Evolutionary conservation across 1,140 invertebrate species (phyloP), one percentile per base, ranked within the genome.

Genomic region (Helicoverpa armigera): DNA sequence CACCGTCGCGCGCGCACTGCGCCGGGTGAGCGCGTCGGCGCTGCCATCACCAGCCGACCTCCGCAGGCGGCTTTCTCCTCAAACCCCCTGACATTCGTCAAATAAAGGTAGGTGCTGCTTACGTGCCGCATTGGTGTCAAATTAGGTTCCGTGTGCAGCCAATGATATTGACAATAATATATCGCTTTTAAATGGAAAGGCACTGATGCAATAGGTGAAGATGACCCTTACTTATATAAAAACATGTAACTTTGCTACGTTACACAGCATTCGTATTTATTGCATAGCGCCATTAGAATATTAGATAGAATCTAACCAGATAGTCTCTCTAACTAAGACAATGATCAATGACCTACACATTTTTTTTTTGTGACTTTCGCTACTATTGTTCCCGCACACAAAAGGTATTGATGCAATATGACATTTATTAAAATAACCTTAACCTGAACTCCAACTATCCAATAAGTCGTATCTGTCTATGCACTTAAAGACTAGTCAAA

Each of bases 1-100:
- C 93, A 94, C 92, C 87, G 89, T 72, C 91, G 90, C 88, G 85
- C 82, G 87, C 89, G 85, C 87, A 94, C 93, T 94, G 91, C 85
- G 88, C 79, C 60, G 31, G 31, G 67, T 60, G 60, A 53, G 74
- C 70, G 31, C 81, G 78, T 53, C 88, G 85, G 86, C 35, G 88
- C 87, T 84, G 87, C 87, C 82, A 83, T 84, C 82, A 84, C 86
- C 85, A 79, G 80, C 79, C 86, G 87, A 89, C 89, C 88, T 91
- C 91, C 89, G 86, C 88, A 67, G 85, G 84, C 85, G 85, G 91
- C 93, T 94, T 94, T 94, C 93, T 92, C 92, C 90, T 86, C 73
- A 81, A 79, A 81, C 79, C 82, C 72, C 83, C 77, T 84, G 77
- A 76, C 61, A 73, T 74, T 80, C 80, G 58, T 76, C 80, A 80